A percentile compares a stretch with the other conserved stretches of the same genome.
phyloP scores from a whole-genome alignment of 2,888 invertebrate species.

The Tetragnatha montana region DNA sequence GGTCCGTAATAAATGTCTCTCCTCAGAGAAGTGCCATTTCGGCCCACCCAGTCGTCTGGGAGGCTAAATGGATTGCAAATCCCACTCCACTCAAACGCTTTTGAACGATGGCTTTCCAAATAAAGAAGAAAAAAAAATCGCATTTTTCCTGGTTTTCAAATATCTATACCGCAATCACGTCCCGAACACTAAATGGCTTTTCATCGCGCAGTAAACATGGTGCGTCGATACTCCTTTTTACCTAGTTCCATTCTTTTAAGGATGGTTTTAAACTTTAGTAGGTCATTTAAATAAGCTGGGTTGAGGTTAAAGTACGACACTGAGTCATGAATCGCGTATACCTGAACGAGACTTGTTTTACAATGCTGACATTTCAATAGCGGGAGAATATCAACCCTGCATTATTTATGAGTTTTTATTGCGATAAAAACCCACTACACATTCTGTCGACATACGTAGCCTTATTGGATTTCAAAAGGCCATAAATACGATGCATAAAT shows the following conservation, averaged over 20 bases:
- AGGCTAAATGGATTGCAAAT: slow-evolving; percentile 67
- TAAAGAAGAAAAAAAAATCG: slow-evolving; percentile 39
- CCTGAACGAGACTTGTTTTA: slow-evolving; percentile 30
- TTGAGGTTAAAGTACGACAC: slow-evolving; percentile 21
- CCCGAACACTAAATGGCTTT: slow-evolving; percentile 55
- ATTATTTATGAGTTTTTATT: slow-evolving; percentile 49
- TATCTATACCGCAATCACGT: slow-evolving; percentile 60
- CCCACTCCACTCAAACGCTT: slow-evolving; percentile 37
- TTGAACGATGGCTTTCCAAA: slow-evolving; percentile 57
- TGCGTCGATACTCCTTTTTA: slow-evolving; percentile 38
- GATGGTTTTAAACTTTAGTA: slow-evolving; percentile 49
- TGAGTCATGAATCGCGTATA: slow-evolving; percentile 54
- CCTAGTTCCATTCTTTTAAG: slow-evolving; percentile 31
- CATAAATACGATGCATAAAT: neutral
- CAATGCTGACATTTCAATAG: slow-evolving; percentile 11
- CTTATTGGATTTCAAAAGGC: slow-evolving; percentile 1
- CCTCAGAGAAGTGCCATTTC: slow-evolving; percentile 14
- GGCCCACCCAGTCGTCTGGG: slow-evolving; percentile 31
- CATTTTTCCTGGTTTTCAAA: slow-evolving; percentile 36
- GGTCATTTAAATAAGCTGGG: slow-evolving; percentile 26
- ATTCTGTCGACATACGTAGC: neutral
- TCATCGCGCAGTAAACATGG: slow-evolving; percentile 49
- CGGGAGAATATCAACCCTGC: slow-evolving; percentile 21
- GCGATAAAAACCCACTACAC: slow-evolving; percentile 24
- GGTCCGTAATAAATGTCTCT: slow-evolving; percentile 47